Conservation (phyloP, 2,888 invertebrate species). For the Rhogogaster chlorosoma region DNA sequence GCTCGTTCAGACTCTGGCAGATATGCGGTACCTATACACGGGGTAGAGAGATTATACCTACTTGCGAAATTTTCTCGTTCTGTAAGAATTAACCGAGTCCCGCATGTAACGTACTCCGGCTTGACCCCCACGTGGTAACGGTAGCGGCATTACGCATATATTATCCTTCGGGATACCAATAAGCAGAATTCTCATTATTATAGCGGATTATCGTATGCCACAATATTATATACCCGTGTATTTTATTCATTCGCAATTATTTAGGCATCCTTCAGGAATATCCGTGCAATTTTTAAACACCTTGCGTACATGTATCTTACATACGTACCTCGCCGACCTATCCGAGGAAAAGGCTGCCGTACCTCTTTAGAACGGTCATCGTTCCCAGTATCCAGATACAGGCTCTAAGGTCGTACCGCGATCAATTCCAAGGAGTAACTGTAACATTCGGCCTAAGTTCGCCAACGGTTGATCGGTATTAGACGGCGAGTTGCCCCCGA, state of each 20-base stretch:
- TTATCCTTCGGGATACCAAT: not conserved
- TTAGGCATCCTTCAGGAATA: not conserved
- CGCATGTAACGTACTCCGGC: not conserved
- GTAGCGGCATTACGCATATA: not conserved
- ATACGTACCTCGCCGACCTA: not conserved
- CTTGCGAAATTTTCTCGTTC: not conserved
- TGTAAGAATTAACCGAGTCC: not conserved
- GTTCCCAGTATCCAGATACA: slow-evolving; percentile 23
- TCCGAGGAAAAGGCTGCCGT: not conserved
- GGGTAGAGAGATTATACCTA: not conserved
- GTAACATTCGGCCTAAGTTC: slow-evolving; percentile 37
- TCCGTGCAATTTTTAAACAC: not conserved
- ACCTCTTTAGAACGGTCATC: slow-evolving; percentile 39
- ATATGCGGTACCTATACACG: not conserved
- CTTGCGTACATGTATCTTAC: not conserved
- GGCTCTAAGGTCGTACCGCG: slow-evolving; percentile 17
- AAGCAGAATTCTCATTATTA: not conserved
- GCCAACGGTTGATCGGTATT: slow-evolving; percentile 36
- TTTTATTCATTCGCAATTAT: not conserved
- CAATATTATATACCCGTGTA: too few relatives aligned
- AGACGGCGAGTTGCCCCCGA: slow-evolving; percentile 18
- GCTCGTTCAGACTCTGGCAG: not conserved
- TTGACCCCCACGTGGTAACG: not conserved
- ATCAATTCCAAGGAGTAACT: slow-evolving; percentile 47
- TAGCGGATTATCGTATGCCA: not conserved